Evolutionary conservation across 2,888 invertebrate genomes (phyloP).

Genomic region (Tillus elongatus): DNA sequence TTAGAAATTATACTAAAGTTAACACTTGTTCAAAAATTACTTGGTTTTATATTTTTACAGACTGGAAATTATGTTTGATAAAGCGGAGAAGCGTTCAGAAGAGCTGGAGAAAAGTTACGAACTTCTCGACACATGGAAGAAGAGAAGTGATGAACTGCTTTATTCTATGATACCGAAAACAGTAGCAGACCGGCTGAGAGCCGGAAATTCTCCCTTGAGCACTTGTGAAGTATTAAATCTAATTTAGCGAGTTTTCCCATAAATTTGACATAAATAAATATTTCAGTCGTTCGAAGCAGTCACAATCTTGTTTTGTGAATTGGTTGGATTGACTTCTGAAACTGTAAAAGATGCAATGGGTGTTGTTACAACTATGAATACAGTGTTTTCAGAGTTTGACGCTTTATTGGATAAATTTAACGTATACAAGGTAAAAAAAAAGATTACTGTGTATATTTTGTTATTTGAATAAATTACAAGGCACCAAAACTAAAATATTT

Average conservation of each 20-base stretch:
- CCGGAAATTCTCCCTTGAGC: conserved; percentile 62
- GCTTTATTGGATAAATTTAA: conserved; percentile 68
- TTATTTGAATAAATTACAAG: too few species aligned
- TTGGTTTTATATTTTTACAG: too few species aligned
- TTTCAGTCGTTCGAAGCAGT: conserved; percentile 64
- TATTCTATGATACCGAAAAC: conserved; percentile 86
- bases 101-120: conserved; percentile 68
- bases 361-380: conserved; percentile 72
- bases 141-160: conserved; percentile 70
- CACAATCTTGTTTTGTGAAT: conserved; percentile 67
- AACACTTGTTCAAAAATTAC: too few species aligned
- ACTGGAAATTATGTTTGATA: conserved; percentile 69
- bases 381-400: conserved; percentile 75
- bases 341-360: conserved; percentile 57
- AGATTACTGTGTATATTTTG: too few species aligned
- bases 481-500: too few species aligned
- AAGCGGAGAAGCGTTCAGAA: conserved; percentile 65
- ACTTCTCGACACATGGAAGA: conserved; percentile 73
- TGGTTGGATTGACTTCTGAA: conserved; percentile 49
- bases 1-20: too few species aligned
- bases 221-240: conserved; percentile 57
- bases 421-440: conserved; percentile 77
- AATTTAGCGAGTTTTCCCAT: background rate
- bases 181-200: conserved; percentile 68
- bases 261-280: conserved; percentile 6